Percentiles rank a stretch among this genome's conserved stretches.
Conservation (phyloP, 2,888 invertebrate genomes). For the Uropetala carovei region DNA sequence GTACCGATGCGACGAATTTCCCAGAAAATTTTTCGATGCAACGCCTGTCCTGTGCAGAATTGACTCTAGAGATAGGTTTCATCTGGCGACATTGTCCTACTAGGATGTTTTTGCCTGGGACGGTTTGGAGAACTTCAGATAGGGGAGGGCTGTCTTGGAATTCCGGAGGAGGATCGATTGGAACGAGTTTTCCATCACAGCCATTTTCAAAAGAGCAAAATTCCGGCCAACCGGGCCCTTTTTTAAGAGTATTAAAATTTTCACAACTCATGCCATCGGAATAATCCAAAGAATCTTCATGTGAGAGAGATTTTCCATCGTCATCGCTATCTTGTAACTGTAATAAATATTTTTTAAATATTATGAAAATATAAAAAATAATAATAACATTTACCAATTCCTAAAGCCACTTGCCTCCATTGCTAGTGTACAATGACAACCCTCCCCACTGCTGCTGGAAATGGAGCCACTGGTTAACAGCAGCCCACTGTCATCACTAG, state of each 20-base stretch:
- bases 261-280: conserved; percentile 88
- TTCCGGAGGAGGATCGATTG: conserved; percentile 90
- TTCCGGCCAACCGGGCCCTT: conserved; percentile 82
- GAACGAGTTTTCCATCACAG: conserved; percentile 72
- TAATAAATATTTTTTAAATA: conserved; percentile 69
- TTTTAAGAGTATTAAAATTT: conserved; percentile 89
- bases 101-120: conserved; percentile 65
- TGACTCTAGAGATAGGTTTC: conserved; percentile 72
- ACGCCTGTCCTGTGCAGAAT: conserved; percentile 69
- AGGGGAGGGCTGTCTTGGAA: conserved; percentile 83
- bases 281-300: conserved; percentile 86
- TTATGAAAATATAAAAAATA: background rate
- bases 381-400: background rate
- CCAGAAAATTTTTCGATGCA: conserved; percentile 75
- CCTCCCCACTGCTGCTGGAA: conserved; percentile 81
- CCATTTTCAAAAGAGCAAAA: conserved; percentile 76
- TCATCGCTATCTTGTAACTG: conserved; percentile 90
- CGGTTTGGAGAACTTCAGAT: conserved; percentile 55
- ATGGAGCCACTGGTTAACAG: conserved; percentile 81
- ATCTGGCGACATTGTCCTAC: conserved; percentile 69
- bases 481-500: conserved; percentile 87
- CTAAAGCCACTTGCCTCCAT: conserved; percentile 79
- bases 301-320: conserved; percentile 86
- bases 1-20: conserved; percentile 75
- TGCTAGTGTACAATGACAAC: conserved; percentile 80